Percentiles rank a stretch among this genome's conserved stretches.
Evolutionary conservation across 2,113 vertebrate genomes (phyloP).

Genomic region (Phrynosoma blainvillii): DNA sequence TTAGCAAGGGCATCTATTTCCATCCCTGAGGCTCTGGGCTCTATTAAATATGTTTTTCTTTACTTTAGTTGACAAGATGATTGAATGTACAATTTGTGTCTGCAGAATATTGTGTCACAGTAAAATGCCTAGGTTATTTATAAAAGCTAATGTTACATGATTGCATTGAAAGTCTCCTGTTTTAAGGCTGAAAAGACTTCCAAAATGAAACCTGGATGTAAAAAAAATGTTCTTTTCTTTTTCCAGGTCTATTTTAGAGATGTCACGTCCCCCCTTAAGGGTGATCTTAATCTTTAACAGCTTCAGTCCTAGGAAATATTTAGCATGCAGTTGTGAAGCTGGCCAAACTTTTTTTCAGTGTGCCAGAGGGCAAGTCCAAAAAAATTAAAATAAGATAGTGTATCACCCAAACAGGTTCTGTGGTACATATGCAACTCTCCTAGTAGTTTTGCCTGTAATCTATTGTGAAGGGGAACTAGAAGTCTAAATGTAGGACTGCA

Average conservation of each 20-base stretch:
- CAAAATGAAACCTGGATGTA: slow-evolving; percentile 1
- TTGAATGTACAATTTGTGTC: slow-evolving; percentile 40
- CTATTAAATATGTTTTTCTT: slow-evolving; percentile 40
- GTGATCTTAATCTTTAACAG: not conserved
- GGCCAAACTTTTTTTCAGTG: not conserved
- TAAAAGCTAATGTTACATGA: slow-evolving; percentile 32
- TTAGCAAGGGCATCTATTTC: slow-evolving; percentile 36
- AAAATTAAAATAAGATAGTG: not conserved
- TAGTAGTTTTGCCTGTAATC: not conserved
- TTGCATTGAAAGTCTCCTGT: slow-evolving; percentile 12
- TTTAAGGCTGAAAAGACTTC: slow-evolving; percentile 25
- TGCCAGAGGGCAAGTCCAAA: not conserved
- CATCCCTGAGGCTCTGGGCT: slow-evolving; percentile 15
- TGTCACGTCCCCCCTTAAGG: not conserved
- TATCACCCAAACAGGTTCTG: not conserved
- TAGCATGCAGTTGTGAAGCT: not conserved
- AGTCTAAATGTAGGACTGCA: not conserved
- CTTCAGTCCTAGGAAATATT: not conserved
- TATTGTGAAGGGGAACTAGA: not conserved
- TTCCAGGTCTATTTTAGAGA: not conserved
- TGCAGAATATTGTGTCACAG: slow-evolving; percentile 16
- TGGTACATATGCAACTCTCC: too few relatives aligned
- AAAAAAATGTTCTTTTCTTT: not conserved
- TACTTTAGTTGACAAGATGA: slow-evolving; percentile 45
- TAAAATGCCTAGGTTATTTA: slow-evolving; percentile 10